Evolutionary conservation across 2,797 vertebrate species (phyloP).

Genomic region (Acanthis flammea): DNA sequence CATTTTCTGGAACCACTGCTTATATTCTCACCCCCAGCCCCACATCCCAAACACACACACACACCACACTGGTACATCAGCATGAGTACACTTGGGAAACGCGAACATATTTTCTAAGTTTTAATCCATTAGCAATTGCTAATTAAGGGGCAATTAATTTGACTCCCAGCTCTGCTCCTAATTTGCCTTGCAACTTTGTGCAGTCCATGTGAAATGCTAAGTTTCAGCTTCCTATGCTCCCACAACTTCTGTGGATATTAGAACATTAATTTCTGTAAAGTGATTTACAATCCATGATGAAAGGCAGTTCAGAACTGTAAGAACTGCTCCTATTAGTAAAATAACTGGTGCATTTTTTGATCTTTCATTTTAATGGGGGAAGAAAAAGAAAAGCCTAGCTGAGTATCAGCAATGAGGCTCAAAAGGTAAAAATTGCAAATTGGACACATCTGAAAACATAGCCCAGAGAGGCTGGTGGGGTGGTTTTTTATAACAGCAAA

Average conservation of each 20-base stretch:
- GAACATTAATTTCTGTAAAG: slow-evolving; percentile 13
- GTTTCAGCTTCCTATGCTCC: neutral
- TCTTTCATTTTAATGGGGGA: neutral
- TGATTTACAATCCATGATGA: slow-evolving; percentile 37
- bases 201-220: neutral
- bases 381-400: neutral
- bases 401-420: neutral
- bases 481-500: neutral
- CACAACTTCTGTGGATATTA: neutral
- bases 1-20: neutral
- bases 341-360: slow-evolving; percentile 46
- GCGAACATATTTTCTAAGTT: neutral
- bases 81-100: neutral
- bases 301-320: slow-evolving; percentile 23
- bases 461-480: neutral
- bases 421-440: slow-evolving; percentile 17
- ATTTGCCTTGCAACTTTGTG: neutral
- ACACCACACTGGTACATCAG: accelerated
- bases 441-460: neutral
- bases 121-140: slow-evolving; percentile 6
- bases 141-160: slow-evolving; percentile 29
- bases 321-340: slow-evolving; percentile 45
- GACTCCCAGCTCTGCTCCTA: neutral
- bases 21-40: neutral
- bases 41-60: neutral